phyloP scores from a whole-genome alignment of 2,113 vertebrate species.

The Thamnaconus septentrionalis region DNA sequence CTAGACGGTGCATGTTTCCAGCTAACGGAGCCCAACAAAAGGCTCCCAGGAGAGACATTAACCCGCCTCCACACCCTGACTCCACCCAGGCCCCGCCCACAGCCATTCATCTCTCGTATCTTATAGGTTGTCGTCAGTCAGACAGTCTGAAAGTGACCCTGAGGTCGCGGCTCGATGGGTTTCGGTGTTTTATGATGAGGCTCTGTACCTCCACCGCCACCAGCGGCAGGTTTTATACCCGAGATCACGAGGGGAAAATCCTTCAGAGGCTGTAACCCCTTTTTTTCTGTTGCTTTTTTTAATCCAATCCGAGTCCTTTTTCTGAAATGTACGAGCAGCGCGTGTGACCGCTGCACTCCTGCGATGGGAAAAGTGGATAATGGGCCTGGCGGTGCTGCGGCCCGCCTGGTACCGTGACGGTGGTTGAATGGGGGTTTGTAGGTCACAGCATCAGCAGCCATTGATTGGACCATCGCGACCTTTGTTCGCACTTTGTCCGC shows the following conservation, averaged over 20 bases:
- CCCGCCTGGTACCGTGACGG: constrained; percentile 7
- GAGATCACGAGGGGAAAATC: too few relatives aligned
- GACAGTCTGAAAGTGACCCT: constrained; percentile 2
- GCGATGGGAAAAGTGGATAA: not conserved
- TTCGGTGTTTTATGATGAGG: too few relatives aligned
- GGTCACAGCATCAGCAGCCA: constrained; percentile 41
- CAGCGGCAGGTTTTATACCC: too few relatives aligned
- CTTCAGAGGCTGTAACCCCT: too few relatives aligned
- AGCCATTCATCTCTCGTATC: constrained; percentile 39
- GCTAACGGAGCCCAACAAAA: constrained; percentile 15
- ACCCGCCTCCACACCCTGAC: not conserved
- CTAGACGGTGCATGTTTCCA: constrained; percentile 20
- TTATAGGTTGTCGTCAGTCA: constrained; percentile 53
- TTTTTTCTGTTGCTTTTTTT: not conserved
- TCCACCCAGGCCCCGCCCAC: constrained; percentile 28
- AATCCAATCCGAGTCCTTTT: not conserved
- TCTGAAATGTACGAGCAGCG: not conserved
- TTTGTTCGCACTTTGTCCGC: constrained; percentile 28
- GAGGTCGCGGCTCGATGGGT: constrained; percentile 4
- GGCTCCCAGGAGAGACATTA: constrained; percentile 43
- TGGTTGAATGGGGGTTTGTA: constrained; percentile 55
- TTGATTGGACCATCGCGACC: constrained; percentile 48
- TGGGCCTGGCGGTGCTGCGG: not conserved
- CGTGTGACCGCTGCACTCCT: too few relatives aligned
- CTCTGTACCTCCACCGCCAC: too few relatives aligned